Evolutionary conservation across 2,113 vertebrate species (phyloP), one percentile per base, ranked within the genome.

Genomic region (Neoarius graeffei): DNA sequence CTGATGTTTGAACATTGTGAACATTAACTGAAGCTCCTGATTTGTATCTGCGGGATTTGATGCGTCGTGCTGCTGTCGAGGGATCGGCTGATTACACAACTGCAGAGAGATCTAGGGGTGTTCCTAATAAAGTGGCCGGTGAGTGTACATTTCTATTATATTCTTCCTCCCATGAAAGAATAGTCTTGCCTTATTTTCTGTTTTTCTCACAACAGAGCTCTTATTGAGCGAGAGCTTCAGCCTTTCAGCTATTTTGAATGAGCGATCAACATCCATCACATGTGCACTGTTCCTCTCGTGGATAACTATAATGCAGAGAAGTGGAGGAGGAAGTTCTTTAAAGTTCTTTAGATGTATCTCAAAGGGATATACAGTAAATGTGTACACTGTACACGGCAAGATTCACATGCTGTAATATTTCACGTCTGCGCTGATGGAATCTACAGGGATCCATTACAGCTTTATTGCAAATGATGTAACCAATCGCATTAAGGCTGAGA

Each of bases 391-490:
- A 69, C 19, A 56, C 7, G 20, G 27, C 48, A n/a, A 25, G 11
- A n/a, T 67, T n/a, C 23, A 9, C 60, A 4, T 5, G 20, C 7
- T 73, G 48, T 69, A 25, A 57, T 59, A 56, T 82, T 25, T 50
- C 57, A 85, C 20, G 23, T 42, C 84, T 10, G 7, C 9, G 7
- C 14, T 50, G 57, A 50, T 62, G 42, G 23, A 19, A 17, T 64
- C 73, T 64, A 20, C 73, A 52, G 6, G 57, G 42, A 77, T 25
- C 42, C 71, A 77, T 77, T 77, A 62, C 42, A 8, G 35, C 25
- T 62, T 85, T 85, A 85, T 85, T 77, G 57, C 84, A 85, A 57
- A 81, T 48, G 8, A 56, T 17, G 74, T 17, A 87, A 81, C 30
- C 57, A 87, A 87, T 87, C 50, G 6, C 64, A 57, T 54, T 69